Evolutionary conservation across 92 coral and sea anemone species (phyloP).

Genomic region (Umimayanthus kanabou): DNA sequence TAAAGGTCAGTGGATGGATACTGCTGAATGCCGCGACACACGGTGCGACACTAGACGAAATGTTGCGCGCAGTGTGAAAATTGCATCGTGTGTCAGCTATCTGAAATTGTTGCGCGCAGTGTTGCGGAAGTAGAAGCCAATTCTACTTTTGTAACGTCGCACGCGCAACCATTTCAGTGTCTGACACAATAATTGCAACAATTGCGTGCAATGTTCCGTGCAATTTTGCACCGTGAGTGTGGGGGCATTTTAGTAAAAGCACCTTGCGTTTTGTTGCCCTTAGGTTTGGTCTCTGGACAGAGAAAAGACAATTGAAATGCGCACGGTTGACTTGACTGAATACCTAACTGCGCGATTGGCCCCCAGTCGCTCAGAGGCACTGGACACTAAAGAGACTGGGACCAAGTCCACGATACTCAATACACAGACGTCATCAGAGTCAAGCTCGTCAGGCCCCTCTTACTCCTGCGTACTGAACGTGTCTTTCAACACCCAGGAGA

Average conservation of each 20-base stretch:
- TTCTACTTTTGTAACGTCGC: no score
- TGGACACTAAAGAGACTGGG: conserved; percentile 58
- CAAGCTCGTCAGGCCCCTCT: conserved; percentile 20
- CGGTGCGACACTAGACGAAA: no score
- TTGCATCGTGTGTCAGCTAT: no score
- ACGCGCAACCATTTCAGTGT: no score
- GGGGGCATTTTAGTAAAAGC: neutral
- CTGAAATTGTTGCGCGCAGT: no score
- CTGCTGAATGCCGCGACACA: no score
- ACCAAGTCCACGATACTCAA: conserved; percentile 44
- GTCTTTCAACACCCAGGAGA: conserved; percentile 84
- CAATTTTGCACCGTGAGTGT: no score
- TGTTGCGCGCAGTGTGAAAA: no score
- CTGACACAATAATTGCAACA: no score
- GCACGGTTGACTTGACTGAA: conserved; percentile 74
- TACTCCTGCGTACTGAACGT: conserved; percentile 71
- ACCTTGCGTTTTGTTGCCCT: neutral
- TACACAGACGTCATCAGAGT: conserved; percentile 56
- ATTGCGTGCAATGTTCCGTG: no score
- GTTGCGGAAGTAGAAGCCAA: no score
- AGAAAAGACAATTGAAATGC: conserved; percentile 74
- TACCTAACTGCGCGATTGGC: conserved; percentile 71
- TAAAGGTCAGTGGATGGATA: no score
- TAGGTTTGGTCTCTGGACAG: conserved; percentile 86
- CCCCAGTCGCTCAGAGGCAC: conserved; percentile 60